phyloP scores from a whole-genome alignment of 1,140 invertebrate genomes.

The Lepidostoma basale region DNA sequence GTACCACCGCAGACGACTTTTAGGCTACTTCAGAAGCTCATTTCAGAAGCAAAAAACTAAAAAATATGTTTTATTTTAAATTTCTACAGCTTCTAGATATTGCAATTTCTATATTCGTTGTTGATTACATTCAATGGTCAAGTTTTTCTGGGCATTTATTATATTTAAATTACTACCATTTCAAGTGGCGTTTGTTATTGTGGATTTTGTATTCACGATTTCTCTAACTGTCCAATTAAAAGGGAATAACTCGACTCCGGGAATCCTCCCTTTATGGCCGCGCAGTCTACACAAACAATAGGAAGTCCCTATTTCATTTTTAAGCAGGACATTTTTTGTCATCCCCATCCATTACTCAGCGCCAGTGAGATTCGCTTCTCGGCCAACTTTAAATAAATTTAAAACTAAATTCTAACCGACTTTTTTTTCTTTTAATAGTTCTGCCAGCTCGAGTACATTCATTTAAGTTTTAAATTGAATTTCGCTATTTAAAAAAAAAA shows the following conservation, averaged over 20 bases:
- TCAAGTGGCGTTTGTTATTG: no score
- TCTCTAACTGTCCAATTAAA: conserved; percentile 42
- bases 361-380: conserved; percentile 37
- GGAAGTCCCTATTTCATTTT: conserved; percentile 1
- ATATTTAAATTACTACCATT: no score
- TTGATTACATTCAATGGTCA: no score
- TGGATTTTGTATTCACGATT: no score
- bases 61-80: no score
- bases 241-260: conserved; percentile 24
- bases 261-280: background rate
- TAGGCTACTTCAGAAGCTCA: no score
- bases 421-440: conserved; percentile 6
- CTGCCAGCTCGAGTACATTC: background rate
- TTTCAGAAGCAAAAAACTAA: no score
- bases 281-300: conserved; percentile 19
- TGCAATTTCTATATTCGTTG: no score
- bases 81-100: no score
- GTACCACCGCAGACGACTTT: no score
- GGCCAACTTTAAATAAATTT: conserved; percentile 9
- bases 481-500: no score
- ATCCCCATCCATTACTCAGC: conserved; percentile 42
- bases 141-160: no score
- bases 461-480: conserved; percentile 21
- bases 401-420: conserved; percentile 9
- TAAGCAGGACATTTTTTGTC: conserved; percentile 25